Conservation (phyloP, 2,888 invertebrate genomes). For the Tenthredo livida region DNA sequence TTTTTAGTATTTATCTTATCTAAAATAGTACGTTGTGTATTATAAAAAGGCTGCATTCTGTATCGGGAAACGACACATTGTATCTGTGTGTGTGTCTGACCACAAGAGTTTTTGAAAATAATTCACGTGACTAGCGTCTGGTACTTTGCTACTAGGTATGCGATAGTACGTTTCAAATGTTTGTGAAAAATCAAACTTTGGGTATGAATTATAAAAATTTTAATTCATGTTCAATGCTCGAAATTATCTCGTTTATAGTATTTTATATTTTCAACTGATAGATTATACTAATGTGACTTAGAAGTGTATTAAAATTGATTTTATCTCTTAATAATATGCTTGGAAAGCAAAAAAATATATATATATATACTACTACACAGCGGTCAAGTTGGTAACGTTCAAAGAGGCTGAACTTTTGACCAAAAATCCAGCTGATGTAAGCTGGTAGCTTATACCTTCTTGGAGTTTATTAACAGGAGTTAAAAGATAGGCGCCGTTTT, state of each 20-base stretch:
- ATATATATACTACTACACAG: conserved; percentile 23
- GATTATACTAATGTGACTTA: not conserved
- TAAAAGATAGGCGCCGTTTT: conserved; percentile 67
- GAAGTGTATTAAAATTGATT: not conserved
- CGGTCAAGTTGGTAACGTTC: conserved; percentile 61
- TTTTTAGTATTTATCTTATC: not conserved
- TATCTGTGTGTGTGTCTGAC: not conserved
- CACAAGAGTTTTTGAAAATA: not conserved
- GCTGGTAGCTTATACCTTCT: conserved; percentile 67
- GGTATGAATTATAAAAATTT: not conserved
- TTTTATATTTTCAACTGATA: not conserved
- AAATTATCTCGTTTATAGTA: no score
- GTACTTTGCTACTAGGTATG: not conserved
- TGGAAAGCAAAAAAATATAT: not conserved
- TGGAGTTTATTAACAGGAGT: conserved; percentile 69
- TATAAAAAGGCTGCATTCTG: not conserved
- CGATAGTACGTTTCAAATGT: not conserved
- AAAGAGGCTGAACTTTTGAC: conserved; percentile 64
- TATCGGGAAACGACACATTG: not conserved
- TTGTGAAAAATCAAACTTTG: not conserved
- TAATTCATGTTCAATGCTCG: not conserved
- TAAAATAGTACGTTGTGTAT: conserved; percentile 29
- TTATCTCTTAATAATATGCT: not conserved
- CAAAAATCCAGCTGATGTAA: conserved; percentile 67
- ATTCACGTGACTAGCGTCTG: not conserved